These are phyloP conservation scores for Gymnoscopelus braueri DNA, from an alignment of 2,797 vertebrate species.

Conservation along the genomic window DNA sequence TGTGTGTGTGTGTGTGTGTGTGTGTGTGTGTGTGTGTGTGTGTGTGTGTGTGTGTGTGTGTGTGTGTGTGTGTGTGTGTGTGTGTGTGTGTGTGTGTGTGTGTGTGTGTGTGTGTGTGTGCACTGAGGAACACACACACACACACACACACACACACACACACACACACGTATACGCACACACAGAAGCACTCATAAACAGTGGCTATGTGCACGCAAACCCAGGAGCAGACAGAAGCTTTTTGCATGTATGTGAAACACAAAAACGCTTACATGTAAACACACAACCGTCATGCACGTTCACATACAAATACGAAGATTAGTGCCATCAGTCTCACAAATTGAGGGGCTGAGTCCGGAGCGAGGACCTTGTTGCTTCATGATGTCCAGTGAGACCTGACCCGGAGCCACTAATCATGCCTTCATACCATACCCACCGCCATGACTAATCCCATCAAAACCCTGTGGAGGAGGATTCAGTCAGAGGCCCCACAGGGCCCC, in stretches of 20 bases:
- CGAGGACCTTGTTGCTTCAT: neutral
- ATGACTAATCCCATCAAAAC: constrained; percentile 5
- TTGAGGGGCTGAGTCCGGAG: neutral
- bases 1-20: neutral
- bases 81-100: neutral
- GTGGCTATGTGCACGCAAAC: no score
- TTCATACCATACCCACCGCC: neutral
- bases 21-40: neutral
- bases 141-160: no score
- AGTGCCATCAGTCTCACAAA: neutral
- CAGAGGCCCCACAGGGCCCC: neutral
- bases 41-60: neutral
- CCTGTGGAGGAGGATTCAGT: neutral
- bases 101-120: neutral
- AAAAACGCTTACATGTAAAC: neutral
- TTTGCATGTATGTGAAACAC: neutral
- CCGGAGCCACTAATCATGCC: neutral
- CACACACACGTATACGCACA: neutral
- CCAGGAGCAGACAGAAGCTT: no score
- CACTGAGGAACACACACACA: neutral
- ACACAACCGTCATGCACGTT: no score
- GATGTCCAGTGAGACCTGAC: neutral
- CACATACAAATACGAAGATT: no score
- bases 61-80: neutral
- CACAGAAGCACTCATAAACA: neutral